Conservation (phyloP, 2,888 invertebrate genomes). For the Leucania comma region DNA sequence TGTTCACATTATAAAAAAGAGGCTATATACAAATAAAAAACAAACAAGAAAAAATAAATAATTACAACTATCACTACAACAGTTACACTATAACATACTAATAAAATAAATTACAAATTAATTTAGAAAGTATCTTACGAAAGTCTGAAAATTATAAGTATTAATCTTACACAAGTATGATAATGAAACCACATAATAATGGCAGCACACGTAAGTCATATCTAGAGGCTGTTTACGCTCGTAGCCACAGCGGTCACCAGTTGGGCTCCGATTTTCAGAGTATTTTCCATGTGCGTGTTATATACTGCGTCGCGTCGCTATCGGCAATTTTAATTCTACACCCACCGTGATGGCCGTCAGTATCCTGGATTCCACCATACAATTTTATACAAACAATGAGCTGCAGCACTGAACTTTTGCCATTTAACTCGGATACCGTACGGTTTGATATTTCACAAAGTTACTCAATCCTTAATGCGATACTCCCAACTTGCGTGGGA, state of each 20-base stretch:
- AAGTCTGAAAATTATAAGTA: no score
- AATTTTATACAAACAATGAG: constrained; percentile 70
- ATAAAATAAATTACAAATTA: no score
- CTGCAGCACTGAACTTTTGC: constrained; percentile 74
- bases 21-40: no score
- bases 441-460: constrained; percentile 75
- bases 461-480: constrained; percentile 73
- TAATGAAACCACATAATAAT: constrained; percentile 19
- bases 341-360: constrained; percentile 47
- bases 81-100: no score
- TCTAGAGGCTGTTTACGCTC: constrained; percentile 40
- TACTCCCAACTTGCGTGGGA: constrained; percentile 61
- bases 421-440: constrained; percentile 73
- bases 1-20: no score
- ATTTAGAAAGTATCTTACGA: no score
- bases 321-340: constrained; percentile 68
- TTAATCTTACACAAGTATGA: neutral
- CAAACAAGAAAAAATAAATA: no score
- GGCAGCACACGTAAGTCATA: constrained; percentile 21
- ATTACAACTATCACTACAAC: no score
- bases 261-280: constrained; percentile 63
- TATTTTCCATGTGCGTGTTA: constrained; percentile 65
- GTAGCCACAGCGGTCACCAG: constrained; percentile 45
- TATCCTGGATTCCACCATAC: constrained; percentile 64
- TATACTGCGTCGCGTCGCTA: constrained; percentile 54